Conservation (phyloP, 2,888 invertebrate genomes). For the Theodoxus fluviatilis region DNA sequence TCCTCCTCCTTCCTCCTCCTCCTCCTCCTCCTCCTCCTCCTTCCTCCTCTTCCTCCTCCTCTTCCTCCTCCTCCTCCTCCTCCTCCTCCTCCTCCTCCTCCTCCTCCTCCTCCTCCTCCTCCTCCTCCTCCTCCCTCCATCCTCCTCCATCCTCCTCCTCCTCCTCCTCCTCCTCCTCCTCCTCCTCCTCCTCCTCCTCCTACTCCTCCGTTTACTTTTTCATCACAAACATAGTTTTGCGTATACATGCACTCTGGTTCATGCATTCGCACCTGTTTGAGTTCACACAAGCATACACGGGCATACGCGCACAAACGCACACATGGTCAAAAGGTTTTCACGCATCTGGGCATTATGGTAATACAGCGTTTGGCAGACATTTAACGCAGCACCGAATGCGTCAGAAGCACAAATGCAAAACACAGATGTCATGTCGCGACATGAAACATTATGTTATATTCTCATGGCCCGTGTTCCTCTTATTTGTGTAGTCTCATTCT, state of each 20-base stretch:
- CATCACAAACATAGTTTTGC: too few species aligned
- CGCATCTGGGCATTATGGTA: too few species aligned
- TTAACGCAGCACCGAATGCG: too few species aligned
- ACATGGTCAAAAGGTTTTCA: neutral
- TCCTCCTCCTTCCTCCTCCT: conserved; percentile 5
- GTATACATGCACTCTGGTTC: too few species aligned
- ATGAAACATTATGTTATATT: too few species aligned
- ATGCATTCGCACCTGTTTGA: too few species aligned
- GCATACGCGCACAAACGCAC: neutral
- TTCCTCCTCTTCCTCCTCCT: conserved; percentile 7
- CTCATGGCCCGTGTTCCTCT: too few species aligned
- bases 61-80: conserved; percentile 10
- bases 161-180: neutral
- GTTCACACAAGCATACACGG: neutral
- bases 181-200: neutral
- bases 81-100: neutral
- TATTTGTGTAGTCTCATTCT: too few species aligned
- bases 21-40: neutral
- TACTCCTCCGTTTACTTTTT: conserved; percentile 1
- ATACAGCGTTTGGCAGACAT: too few species aligned
- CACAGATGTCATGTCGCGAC: too few species aligned
- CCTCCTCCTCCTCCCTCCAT: neutral
- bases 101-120: neutral
- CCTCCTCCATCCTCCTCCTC: neutral
- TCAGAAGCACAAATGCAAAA: too few species aligned